Evolutionary conservation across 2,888 invertebrate species (phyloP).

Genomic region (Agrenia bidenticulata): DNA sequence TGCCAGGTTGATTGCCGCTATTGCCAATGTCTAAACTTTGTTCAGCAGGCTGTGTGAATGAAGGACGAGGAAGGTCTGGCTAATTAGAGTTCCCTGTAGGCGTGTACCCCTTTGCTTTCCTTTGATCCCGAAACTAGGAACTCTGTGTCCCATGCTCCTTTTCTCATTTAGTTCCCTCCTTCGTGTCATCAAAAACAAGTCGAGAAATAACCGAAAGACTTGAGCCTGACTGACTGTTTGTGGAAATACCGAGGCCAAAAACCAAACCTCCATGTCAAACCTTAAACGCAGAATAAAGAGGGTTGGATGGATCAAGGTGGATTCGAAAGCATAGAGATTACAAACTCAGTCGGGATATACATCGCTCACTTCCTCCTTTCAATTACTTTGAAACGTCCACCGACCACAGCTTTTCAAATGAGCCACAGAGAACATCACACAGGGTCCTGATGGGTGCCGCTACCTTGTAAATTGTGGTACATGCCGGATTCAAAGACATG

Average conservation of each 20-base stretch:
- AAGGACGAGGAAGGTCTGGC: conserved; percentile 3
- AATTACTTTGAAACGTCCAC: conserved; percentile 7
- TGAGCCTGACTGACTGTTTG: neutral
- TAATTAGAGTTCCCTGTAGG: conserved; percentile 14
- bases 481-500: too few relatives aligned
- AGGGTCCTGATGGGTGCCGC: too few relatives aligned
- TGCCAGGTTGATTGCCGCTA: too few relatives aligned
- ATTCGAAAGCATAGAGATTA: conserved; percentile 1
- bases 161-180: too few relatives aligned
- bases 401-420: neutral
- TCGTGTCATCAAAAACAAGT: too few relatives aligned
- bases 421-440: neutral
- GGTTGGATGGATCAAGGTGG: neutral
- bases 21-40: too few relatives aligned
- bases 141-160: neutral
- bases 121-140: conserved; percentile 7
- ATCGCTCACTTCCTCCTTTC: conserved; percentile 1
- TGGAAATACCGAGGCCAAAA: neutral
- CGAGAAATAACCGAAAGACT: neutral
- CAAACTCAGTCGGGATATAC: neutral
- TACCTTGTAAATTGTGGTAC: too few relatives aligned
- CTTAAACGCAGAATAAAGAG: neutral
- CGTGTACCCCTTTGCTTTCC: conserved; percentile 1
- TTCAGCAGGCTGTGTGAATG: neutral
- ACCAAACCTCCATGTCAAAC: neutral